A percentile compares a stretch with the other conserved stretches of the same genome.
phyloP scores from a whole-genome alignment of 64 coral and sea anemone species.

The Pachyseris speciosa region DNA sequence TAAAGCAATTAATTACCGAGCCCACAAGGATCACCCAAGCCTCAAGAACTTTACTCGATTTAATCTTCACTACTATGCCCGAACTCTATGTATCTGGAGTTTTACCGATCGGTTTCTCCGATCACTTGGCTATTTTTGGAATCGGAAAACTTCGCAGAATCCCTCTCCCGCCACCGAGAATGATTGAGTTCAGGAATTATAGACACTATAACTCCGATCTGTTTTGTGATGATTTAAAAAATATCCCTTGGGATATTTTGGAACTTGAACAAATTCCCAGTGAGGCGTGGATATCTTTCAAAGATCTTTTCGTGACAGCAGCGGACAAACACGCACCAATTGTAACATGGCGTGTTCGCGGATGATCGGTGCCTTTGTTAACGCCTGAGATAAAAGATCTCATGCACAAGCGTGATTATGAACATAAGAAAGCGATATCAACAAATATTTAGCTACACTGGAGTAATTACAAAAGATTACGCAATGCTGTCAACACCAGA shows the following conservation, averaged over 20 bases:
- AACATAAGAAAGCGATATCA: constrained; percentile 71
- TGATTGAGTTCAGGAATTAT: constrained; percentile 59
- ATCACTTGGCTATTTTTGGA: constrained; percentile 63
- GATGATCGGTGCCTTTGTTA: constrained; percentile 43
- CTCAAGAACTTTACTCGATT: constrained; percentile 78
- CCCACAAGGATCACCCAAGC: constrained; percentile 59
- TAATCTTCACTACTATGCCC: constrained; percentile 65
- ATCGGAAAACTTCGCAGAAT: constrained; percentile 54
- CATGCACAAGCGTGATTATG: constrained; percentile 44
- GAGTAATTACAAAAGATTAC: constrained; percentile 60
- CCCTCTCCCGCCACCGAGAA: background rate
- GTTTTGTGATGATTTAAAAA: constrained; percentile 20
- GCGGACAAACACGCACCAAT: constrained; percentile 55
- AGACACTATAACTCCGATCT: constrained; percentile 58
- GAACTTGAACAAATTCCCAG: constrained; percentile 43
- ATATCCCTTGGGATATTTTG: constrained; percentile 70
- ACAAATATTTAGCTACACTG: constrained; percentile 72
- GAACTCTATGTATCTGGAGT: constrained; percentile 53
- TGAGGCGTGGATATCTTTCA: constrained; percentile 32
- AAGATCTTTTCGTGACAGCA: constrained; percentile 51
- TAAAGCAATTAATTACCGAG: constrained; percentile 26
- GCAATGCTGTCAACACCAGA: constrained; percentile 42
- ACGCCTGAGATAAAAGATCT: constrained; percentile 36
- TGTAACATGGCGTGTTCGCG: constrained; percentile 41
- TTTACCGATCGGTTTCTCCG: constrained; percentile 41